Evolutionary conservation across 2,888 invertebrate species (phyloP).

Genomic region (Eugnorisma glareosa): DNA sequence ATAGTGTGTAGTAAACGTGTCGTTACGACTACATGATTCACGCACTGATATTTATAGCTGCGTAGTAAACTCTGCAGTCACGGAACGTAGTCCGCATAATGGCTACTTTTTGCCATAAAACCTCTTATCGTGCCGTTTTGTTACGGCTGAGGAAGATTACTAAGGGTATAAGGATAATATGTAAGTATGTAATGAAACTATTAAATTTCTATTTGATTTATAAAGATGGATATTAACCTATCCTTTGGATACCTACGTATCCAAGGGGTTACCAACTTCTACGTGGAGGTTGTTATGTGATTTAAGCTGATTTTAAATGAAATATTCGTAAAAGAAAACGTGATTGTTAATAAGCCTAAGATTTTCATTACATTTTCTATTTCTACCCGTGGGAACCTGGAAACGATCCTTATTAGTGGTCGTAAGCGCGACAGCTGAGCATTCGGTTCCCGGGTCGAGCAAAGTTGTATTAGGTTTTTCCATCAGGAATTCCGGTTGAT

Average conservation of each 20-base stretch:
- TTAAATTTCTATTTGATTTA: background rate
- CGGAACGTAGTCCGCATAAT: conserved; percentile 39
- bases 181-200: background rate
- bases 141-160: conserved; percentile 2
- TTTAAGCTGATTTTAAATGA: background rate
- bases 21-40: background rate
- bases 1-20: background rate
- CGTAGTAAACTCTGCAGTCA: conserved; percentile 36
- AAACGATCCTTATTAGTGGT: no score
- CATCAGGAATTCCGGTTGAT: no score
- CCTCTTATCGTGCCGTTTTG: conserved; percentile 35
- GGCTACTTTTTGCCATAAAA: conserved; percentile 24
- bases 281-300: background rate
- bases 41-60: conserved; percentile 38
- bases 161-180: conserved; percentile 10
- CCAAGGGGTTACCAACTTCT: no score
- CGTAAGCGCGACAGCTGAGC: no score
- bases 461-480: no score
- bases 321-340: background rate
- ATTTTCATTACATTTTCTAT: background rate
- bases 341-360: background rate
- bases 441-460: no score
- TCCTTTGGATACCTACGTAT: no score
- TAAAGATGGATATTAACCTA: no score
- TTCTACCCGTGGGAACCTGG: background rate